Percentiles rank a stretch among this genome's conserved stretches.
These are phyloP conservation scores for Gadopsis bispinosus DNA, from an alignment of 2,797 vertebrate genomes.

Conservation along the genomic window DNA sequence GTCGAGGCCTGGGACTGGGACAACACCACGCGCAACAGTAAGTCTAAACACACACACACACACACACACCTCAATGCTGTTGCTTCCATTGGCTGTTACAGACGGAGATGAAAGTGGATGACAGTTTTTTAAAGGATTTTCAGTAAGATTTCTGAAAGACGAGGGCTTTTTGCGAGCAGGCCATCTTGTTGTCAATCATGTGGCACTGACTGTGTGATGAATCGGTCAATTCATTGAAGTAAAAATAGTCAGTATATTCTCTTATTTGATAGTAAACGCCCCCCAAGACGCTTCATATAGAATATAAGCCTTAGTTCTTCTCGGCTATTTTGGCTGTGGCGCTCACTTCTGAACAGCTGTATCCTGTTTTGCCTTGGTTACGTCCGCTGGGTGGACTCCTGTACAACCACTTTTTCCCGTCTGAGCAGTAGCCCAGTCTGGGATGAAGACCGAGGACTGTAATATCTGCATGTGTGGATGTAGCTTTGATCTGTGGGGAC, in stretches of 20 bases:
- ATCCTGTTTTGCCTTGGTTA: conserved; percentile 83
- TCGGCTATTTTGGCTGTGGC: conserved; percentile 42
- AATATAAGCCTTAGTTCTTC: conserved; percentile 17
- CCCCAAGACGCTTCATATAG: conserved; percentile 37
- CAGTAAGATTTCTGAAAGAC: neutral
- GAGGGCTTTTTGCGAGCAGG: neutral
- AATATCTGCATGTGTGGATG: conserved; percentile 35
- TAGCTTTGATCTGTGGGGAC: conserved; percentile 64
- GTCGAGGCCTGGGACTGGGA: conserved; percentile 97
- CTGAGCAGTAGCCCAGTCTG: conserved; percentile 76
- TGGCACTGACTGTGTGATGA: neutral
- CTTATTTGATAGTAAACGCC: neutral
- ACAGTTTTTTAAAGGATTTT: neutral
- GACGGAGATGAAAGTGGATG: too few relatives aligned
- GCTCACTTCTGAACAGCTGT: conserved; percentile 78
- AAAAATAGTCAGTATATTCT: too few relatives aligned
- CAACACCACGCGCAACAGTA: conserved; percentile 90
- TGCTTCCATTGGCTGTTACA: neutral
- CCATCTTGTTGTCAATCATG: neutral
- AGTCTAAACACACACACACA: conserved; percentile 75
- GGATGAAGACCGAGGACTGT: conserved; percentile 69
- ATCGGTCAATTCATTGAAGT: too few relatives aligned
- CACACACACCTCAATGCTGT: neutral
- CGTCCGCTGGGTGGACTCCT: conserved; percentile 75
- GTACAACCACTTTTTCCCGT: conserved; percentile 70